These are phyloP conservation scores for Nomada fabriciana DNA, from an alignment of 2,888 invertebrate genomes.

Conservation along the genomic window DNA sequence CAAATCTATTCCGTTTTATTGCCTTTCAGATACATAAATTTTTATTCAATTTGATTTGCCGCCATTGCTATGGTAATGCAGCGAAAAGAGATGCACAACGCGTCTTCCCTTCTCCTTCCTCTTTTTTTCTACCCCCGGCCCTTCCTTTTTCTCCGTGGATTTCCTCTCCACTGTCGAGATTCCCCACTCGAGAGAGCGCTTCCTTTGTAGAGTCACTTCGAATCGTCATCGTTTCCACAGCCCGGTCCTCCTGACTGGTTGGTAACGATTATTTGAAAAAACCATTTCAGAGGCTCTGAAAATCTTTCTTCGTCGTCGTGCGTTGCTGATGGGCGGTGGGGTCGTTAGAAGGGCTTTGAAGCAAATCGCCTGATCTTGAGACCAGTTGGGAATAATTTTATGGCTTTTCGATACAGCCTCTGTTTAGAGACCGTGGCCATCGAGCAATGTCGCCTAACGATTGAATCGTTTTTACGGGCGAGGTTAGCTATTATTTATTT, in stretches of 20 bases:
- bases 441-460: background rate
- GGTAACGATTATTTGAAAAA: conserved; percentile 61
- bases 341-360: conserved; percentile 37
- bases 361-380: conserved; percentile 34
- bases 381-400: conserved; percentile 34
- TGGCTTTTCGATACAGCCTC: conserved; percentile 22
- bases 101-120: conserved; percentile 7
- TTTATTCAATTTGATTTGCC: conserved; percentile 82
- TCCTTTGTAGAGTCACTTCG: conserved; percentile 17
- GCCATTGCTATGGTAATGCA: conserved; percentile 78
- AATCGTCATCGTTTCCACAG: conserved; percentile 37
- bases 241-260: conserved; percentile 11
- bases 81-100: conserved; percentile 60
- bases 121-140: background rate
- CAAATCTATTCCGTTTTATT: conserved; percentile 82
- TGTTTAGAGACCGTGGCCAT: background rate
- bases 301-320: background rate
- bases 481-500: too few species aligned
- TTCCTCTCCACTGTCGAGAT: conserved; percentile 19
- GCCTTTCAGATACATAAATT: conserved; percentile 81
- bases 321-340: conserved; percentile 32
- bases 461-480: background rate
- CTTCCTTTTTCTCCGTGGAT: conserved; percentile 6
- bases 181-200: background rate
- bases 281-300: conserved; percentile 38